Conservation (phyloP, 2,113 vertebrate species). For the Anoura caudifer region DNA sequence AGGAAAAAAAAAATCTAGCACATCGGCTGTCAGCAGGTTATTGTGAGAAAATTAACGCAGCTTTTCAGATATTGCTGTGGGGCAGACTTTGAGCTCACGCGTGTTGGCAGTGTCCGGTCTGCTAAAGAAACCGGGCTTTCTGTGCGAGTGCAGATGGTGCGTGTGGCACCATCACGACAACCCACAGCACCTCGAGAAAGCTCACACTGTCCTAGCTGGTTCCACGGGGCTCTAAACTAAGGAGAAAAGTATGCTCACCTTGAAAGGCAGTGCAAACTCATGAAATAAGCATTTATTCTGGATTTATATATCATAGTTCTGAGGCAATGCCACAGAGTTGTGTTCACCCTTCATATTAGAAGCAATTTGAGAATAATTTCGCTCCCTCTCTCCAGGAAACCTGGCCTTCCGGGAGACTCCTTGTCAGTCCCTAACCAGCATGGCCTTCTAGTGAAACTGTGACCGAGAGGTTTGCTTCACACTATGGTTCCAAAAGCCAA, state of each 20-base stretch:
- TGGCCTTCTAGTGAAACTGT: neutral
- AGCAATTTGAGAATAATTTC: neutral
- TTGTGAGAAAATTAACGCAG: neutral
- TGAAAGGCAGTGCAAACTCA: neutral
- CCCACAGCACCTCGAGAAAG: neutral
- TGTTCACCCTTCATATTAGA: neutral
- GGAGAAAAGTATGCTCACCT: neutral
- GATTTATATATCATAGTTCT: neutral
- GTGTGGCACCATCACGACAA: neutral
- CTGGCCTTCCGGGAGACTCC: neutral
- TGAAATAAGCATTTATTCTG: neutral
- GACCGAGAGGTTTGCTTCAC: neutral
- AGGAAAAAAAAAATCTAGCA: neutral
- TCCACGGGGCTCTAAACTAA: neutral
- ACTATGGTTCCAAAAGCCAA: neutral
- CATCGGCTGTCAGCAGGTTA: neutral
- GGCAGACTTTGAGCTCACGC: neutral
- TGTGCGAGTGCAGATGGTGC: no score
- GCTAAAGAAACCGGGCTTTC: neutral
- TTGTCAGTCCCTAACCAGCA: neutral
- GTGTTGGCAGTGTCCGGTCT: neutral
- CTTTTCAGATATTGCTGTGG: neutral
- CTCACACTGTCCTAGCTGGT: neutral
- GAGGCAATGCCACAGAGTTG: neutral
- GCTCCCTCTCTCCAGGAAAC: neutral